Percentiles rank a stretch among this genome's conserved stretches.
Conservation (phyloP, 2,888 invertebrate species). For the Caenorhabditis parvicauda region DNA sequence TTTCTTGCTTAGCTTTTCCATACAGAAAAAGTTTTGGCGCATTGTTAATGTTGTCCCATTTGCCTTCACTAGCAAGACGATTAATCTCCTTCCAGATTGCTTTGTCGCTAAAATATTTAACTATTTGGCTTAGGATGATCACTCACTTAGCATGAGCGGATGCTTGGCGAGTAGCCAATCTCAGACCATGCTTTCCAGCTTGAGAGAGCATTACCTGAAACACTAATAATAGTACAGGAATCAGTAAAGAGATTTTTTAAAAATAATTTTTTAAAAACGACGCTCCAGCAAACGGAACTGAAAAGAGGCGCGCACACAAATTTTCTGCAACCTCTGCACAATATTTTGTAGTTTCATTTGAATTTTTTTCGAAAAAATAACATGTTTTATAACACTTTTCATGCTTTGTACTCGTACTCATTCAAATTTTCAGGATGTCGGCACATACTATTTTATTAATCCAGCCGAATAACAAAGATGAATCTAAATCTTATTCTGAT, state of each 20-base stretch:
- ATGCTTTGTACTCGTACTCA: too few species aligned
- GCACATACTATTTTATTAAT: conserved; percentile 93
- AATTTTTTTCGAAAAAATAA: not conserved
- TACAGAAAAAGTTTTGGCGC: conserved; percentile 43
- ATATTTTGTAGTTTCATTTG: not conserved
- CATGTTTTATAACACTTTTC: too few species aligned
- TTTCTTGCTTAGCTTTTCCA: conserved; percentile 39
- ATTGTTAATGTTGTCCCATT: conserved; percentile 57
- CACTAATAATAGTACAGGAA: not conserved
- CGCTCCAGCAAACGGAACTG: too few species aligned
- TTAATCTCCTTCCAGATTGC: conserved; percentile 50
- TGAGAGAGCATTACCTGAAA: conserved; percentile 16
- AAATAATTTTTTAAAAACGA: not conserved
- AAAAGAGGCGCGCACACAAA: not conserved
- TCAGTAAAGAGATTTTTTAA: not conserved
- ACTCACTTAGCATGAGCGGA: conserved; percentile 25
- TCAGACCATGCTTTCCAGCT: conserved; percentile 16
- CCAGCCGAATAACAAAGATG: conserved; percentile 87
- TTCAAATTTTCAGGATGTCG: conserved; percentile 6
- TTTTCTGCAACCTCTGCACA: not conserved
- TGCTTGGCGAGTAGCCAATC: conserved; percentile 19
- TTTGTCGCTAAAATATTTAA: conserved; percentile 1
- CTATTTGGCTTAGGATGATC: conserved; percentile 11
- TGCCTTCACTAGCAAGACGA: conserved; percentile 48
- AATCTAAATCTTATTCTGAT: conserved; percentile 94